Evolutionary conservation across 2,797 vertebrate species (phyloP), one percentile per base, ranked within the genome.

Genomic region (Ficedula albicollis): DNA sequence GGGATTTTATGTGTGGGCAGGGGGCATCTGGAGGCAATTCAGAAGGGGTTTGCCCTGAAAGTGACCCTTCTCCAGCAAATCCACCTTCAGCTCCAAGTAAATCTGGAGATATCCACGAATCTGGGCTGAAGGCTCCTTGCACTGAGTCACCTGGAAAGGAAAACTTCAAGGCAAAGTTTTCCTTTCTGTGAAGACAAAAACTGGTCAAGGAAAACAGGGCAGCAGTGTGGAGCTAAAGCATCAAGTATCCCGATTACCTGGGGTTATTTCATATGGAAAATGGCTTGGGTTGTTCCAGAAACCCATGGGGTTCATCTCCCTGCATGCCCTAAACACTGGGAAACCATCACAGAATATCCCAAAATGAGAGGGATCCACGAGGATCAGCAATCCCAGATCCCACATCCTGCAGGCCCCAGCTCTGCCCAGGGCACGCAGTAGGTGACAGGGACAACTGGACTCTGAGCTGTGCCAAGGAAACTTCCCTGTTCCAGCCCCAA

Each of bases 21-120:
- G 0, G 7, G 68, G 52, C 9, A 1, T 41, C 44, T 21, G 26
- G n/a, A 30, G 34, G 34, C 29, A 38, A 15, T 64, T 86, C 14
- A 41, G 46, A n/a, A 68, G 30, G 15, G 6, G 8, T 49, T 41
- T 87, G 34, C 17, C 1, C 1, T 4, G 10, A 29, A 63, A 67
- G 68, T 13, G 14, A 27, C 6, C 23, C 7, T 44, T 59, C 20
- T 63, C 20, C 56, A 75, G 76, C 39, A 69, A 51, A 73, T 20
- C n/a, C 63, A 15, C 32, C 52, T 39, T 13, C 23, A 6, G 18
- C 21, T 19, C 39, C 3, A 13, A n/a, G 32, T 7, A 26, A 38
- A 13, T 15, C 46, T 6, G 5, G 13, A 54, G 63, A 13, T 13
- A 11, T 2, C 29, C 3, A 0, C 3, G 30, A 64, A 15, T 12